phyloP scores from a whole-genome alignment of 2,888 invertebrate genomes.

The Crocallis elinguaria region DNA sequence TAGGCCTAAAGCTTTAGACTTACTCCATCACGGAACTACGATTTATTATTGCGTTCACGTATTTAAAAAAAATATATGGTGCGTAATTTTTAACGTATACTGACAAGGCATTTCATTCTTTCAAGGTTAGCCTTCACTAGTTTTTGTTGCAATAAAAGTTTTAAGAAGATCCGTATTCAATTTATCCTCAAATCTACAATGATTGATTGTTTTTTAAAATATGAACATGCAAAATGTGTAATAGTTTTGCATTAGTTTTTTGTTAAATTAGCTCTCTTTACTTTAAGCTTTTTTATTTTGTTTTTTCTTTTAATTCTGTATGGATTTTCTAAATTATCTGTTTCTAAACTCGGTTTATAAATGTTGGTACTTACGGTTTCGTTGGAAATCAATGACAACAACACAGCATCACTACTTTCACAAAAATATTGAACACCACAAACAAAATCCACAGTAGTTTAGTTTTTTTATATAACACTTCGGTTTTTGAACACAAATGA shows the following conservation, averaged over 20 bases:
- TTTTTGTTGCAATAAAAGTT: too few relatives aligned
- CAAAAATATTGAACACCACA: slow-evolving; percentile 58
- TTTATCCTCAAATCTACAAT: too few relatives aligned
- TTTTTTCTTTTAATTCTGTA: not conserved
- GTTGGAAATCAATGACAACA: slow-evolving; percentile 53
- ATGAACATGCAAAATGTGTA: too few relatives aligned
- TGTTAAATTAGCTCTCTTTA: too few relatives aligned
- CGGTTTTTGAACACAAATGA: slow-evolving; percentile 43
- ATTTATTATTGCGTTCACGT: not conserved
- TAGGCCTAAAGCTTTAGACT: slow-evolving; percentile 44
- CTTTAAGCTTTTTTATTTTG: not conserved
- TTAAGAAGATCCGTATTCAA: too few relatives aligned
- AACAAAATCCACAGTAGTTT: slow-evolving; percentile 53
- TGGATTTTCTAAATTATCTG: not conserved
- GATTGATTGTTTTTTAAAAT: too few relatives aligned
- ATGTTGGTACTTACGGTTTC: slow-evolving; percentile 67
- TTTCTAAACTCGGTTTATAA: not conserved
- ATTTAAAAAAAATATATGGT: not conserved
- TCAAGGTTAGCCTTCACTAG: too few relatives aligned
- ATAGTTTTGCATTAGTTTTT: too few relatives aligned
- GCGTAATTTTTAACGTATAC: too few relatives aligned
- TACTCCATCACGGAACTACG: not conserved
- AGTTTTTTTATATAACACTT: slow-evolving; percentile 41
- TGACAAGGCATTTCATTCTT: too few relatives aligned
- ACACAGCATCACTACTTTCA: slow-evolving; percentile 77